A percentile compares a stretch with the other conserved stretches of the same genome.
phyloP scores from a whole-genome alignment of 2,113 vertebrate species.

The Saccopteryx bilineata region DNA sequence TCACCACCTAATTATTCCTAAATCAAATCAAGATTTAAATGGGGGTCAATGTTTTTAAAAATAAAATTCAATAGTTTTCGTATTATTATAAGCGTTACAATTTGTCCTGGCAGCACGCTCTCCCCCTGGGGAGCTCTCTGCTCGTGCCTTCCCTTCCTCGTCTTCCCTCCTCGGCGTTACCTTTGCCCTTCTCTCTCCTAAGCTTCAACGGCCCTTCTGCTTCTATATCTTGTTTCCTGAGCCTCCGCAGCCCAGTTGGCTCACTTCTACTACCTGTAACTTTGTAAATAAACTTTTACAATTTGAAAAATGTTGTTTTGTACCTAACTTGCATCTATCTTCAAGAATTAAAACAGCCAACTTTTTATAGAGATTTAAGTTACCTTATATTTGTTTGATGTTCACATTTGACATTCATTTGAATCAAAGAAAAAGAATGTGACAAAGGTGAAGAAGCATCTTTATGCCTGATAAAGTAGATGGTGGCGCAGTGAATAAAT shows the following conservation, averaged over 20 bases:
- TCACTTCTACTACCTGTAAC: neutral
- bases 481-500: no score
- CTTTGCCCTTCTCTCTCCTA: neutral
- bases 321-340: neutral
- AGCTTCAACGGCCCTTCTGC: neutral
- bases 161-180: neutral
- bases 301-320: neutral
- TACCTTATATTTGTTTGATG: neutral
- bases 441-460: slow-evolving; percentile 2
- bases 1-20: slow-evolving; percentile 2
- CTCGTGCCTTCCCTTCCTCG: neutral
- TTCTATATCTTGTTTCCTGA: neutral
- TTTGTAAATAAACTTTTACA: neutral
- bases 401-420: slow-evolving; percentile 4
- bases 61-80: neutral
- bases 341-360: slow-evolving; percentile 20
- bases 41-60: neutral
- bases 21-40: slow-evolving; percentile 1
- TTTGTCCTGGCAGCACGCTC: neutral
- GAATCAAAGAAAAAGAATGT: neutral
- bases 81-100: slow-evolving; percentile 18
- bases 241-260: neutral
- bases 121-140: neutral
- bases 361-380: neutral
- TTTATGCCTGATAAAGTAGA: neutral